A percentile compares a stretch with the other conserved stretches of the same genome.
phyloP scores from a whole-genome alignment of 1,140 invertebrate species.

The Camponotus vicinus region DNA sequence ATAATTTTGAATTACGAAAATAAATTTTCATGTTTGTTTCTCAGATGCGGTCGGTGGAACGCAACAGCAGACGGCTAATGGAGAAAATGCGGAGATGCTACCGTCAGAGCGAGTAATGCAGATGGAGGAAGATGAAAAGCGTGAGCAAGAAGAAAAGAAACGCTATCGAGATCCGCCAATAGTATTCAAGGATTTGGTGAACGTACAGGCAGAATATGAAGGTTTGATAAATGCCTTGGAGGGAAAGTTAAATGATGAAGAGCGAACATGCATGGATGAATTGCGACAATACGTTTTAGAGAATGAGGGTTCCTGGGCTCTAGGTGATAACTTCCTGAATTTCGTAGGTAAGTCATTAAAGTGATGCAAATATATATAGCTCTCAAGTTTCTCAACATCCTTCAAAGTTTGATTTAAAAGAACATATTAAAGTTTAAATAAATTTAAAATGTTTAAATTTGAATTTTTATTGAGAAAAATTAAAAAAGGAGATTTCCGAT shows the following conservation, averaged over 20 bases:
- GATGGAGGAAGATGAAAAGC: constrained; percentile 89
- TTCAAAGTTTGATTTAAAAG: neutral
- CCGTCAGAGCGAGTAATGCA: constrained; percentile 87
- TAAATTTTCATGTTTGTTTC: neutral
- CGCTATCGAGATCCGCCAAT: constrained; percentile 93
- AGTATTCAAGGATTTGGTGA: constrained; percentile 91
- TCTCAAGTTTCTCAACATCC: neutral
- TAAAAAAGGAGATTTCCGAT: neutral
- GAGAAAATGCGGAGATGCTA: constrained; percentile 81
- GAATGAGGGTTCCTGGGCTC: constrained; percentile 96
- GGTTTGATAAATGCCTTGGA: constrained; percentile 88
- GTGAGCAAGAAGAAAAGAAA: constrained; percentile 90
- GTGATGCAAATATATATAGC: neutral
- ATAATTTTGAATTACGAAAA: constrained; percentile 1
- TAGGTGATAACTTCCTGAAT: constrained; percentile 94
- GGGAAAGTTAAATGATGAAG: constrained; percentile 90
- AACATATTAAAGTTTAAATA: neutral
- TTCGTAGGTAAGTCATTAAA: constrained; percentile 90
- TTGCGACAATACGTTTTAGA: constrained; percentile 94
- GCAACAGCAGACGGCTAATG: constrained; percentile 79
- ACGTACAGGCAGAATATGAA: constrained; percentile 90
- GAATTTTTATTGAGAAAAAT: neutral
- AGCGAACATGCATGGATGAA: constrained; percentile 91
- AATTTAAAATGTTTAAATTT: neutral
- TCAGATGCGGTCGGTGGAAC: constrained; percentile 76